phyloP scores from a whole-genome alignment of 1,140 invertebrate genomes.

The Melitaea cinxia region DNA sequence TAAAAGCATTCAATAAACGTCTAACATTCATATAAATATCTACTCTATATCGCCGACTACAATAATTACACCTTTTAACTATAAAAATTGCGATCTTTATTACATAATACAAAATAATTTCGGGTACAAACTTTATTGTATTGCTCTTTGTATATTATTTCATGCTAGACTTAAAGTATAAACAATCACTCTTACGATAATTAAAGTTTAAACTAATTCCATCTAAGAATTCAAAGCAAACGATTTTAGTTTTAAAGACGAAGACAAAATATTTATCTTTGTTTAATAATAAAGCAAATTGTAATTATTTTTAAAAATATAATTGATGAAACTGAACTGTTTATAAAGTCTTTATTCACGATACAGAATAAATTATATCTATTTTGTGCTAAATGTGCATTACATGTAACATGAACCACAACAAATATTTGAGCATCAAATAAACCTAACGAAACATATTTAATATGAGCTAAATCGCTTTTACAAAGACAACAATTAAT shows the following conservation, averaged over 20 bases:
- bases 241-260: no score
- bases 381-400: constrained; percentile 6
- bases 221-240: no score
- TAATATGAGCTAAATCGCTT: constrained; percentile 4
- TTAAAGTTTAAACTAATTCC: no score
- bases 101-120: constrained; percentile 10
- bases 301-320: no score
- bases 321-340: no score
- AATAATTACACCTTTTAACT: constrained; percentile 41
- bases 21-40: constrained; percentile 72
- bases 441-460: not conserved
- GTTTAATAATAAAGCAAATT: no score
- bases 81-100: constrained; percentile 29
- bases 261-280: no score
- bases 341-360: not conserved
- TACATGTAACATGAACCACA: not conserved
- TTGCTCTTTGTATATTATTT: constrained; percentile 14
- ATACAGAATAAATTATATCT: not conserved
- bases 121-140: constrained; percentile 30
- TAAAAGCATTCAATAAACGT: constrained; percentile 61
- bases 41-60: constrained; percentile 66
- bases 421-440: constrained; percentile 7
- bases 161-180: not conserved
- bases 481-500: not conserved
- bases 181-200: not conserved